These are phyloP conservation scores for Lithophane leautieri DNA, from an alignment of 2,888 invertebrate genomes.

Conservation along the genomic window DNA sequence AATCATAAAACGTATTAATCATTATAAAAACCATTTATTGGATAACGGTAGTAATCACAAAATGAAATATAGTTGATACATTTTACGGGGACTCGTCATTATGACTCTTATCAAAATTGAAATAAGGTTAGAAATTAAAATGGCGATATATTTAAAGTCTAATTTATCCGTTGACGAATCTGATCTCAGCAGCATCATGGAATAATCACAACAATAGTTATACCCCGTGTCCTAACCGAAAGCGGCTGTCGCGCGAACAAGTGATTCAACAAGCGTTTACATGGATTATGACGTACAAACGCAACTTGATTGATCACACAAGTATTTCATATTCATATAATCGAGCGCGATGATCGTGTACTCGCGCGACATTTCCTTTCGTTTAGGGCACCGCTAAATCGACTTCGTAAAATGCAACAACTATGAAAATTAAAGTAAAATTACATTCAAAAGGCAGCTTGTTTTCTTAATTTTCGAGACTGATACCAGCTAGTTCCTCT, in stretches of 20 bases:
- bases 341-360: background rate
- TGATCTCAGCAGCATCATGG: no score
- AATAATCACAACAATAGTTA: background rate
- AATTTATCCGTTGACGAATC: background rate
- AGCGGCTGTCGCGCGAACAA: background rate
- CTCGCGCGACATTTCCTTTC: background rate
- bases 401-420: slow-evolving; percentile 25
- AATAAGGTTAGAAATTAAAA: background rate
- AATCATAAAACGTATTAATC: slow-evolving; percentile 31
- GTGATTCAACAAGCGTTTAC: background rate
- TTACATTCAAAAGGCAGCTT: slow-evolving; percentile 54
- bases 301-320: background rate
- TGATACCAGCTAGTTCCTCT: slow-evolving; percentile 62
- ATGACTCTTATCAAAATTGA: background rate
- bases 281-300: background rate
- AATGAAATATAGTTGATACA: slow-evolving; percentile 2
- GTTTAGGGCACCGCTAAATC: background rate
- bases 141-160: background rate
- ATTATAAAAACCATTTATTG: slow-evolving; percentile 32
- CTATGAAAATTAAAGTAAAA: background rate
- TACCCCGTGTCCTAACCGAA: background rate
- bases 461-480: slow-evolving; percentile 62
- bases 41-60: slow-evolving; percentile 39
- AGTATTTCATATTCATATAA: background rate
- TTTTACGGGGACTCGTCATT: slow-evolving; percentile 19